These are phyloP conservation scores for Apoderus coryli DNA, from an alignment of 2,888 invertebrate species.

Conservation along the genomic window DNA sequence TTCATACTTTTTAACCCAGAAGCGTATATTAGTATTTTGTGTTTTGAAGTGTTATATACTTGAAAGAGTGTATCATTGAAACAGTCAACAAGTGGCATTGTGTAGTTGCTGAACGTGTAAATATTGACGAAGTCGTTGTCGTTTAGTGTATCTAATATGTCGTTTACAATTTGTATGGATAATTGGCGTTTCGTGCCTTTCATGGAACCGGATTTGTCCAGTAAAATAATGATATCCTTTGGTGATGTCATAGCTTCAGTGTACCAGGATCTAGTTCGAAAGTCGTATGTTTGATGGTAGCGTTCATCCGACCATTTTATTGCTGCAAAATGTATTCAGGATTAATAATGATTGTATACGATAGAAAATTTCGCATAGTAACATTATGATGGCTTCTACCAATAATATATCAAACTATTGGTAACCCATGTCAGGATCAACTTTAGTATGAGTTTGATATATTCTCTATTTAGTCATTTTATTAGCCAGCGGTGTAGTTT, in stretches of 20 bases:
- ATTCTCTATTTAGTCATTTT: too few relatives aligned
- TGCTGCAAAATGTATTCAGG: constrained; percentile 31
- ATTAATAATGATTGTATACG: too few relatives aligned
- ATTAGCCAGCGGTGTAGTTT: too few relatives aligned
- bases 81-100: constrained; percentile 71
- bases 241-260: constrained; percentile 96
- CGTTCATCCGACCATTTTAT: constrained; percentile 48
- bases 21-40: too few relatives aligned
- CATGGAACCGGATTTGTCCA: constrained; percentile 56
- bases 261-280: constrained; percentile 89
- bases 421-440: too few relatives aligned
- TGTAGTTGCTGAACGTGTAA: constrained; percentile 72
- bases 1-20: too few relatives aligned
- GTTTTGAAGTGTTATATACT: too few relatives aligned
- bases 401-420: too few relatives aligned
- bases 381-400: too few relatives aligned
- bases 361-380: too few relatives aligned
- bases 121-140: constrained; percentile 98
- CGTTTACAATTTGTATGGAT: constrained; percentile 75
- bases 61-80: constrained; percentile 59
- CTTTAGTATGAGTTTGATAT: too few relatives aligned
- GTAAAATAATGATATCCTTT: constrained; percentile 69
- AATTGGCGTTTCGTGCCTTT: constrained; percentile 52
- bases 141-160: constrained; percentile 87
- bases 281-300: constrained; percentile 69